Conservation (phyloP, 2,888 invertebrate species). For the Meta bourneti region DNA sequence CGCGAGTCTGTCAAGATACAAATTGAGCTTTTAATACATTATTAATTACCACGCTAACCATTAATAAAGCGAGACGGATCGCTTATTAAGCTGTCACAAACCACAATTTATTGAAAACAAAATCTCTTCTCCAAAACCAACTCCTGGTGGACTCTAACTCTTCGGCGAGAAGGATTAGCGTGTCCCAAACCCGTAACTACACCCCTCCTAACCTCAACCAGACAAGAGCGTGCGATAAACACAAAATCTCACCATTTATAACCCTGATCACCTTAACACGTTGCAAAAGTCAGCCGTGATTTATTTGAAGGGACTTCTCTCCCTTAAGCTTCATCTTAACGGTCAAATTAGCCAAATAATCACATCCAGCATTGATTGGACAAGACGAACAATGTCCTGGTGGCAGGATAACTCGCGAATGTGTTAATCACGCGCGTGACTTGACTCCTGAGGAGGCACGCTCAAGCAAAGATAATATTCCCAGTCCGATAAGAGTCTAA, state of each 20-base stretch:
- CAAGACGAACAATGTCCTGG: slow-evolving; percentile 40
- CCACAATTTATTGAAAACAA: not conserved
- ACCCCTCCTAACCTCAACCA: too few relatives aligned
- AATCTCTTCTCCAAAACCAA: too few relatives aligned
- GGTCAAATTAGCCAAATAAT: slow-evolving; percentile 65
- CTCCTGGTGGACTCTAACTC: too few relatives aligned
- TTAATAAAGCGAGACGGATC: not conserved
- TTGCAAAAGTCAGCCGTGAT: slow-evolving; percentile 20
- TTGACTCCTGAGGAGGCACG: slow-evolving; percentile 10
- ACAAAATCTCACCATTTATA: not conserved
- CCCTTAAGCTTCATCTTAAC: slow-evolving; percentile 37
- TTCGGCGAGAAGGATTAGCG: too few relatives aligned
- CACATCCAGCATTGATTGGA: slow-evolving; percentile 56
- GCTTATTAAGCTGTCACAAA: not conserved
- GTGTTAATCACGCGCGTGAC: slow-evolving; percentile 66
- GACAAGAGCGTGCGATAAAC: too few relatives aligned
- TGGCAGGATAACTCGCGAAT: slow-evolving; percentile 55
- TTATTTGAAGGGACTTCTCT: slow-evolving; percentile 42
- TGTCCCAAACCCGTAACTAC: too few relatives aligned
- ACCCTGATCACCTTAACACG: not conserved
- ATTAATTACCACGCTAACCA: not conserved
- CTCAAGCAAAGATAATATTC: slow-evolving; percentile 35
- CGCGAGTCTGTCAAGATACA: too few relatives aligned
- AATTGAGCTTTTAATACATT: not conserved
- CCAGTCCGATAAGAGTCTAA: slow-evolving; percentile 44